Base-by-base conservation (phyloP, 2,113 vertebrate genomes). In the Thunnus maccoyii region DNA sequence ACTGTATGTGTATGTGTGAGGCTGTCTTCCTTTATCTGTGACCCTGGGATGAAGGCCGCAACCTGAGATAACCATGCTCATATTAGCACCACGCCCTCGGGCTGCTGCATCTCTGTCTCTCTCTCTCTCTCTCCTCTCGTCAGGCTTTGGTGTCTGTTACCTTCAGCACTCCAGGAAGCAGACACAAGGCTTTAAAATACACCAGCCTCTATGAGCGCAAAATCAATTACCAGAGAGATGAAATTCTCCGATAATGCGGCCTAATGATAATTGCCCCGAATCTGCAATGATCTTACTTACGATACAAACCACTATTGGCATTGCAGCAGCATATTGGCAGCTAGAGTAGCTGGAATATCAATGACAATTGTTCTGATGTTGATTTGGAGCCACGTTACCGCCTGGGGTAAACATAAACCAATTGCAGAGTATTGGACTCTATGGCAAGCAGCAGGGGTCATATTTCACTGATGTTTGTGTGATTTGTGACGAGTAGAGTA, bases 161-260 rank as follows among this genome's bases (percentile, higher is more conserved):
- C 76, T 74, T 80, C 85, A 80, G 81, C 89, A 63, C 83, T 90
- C 78, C 87, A 91, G 87, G 91, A 92, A 92, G 85, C 80, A 88
- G 86, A 86, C 76, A 20, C 79, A 17, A 8, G n/a, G 58, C 86
- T 76, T 75, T 61, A 77, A 85, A 86, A 83, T 56, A 80, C 74
- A 64, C 74, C 75, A 48, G 73, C 69, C 70, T 84, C 68, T 32
- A 55, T 20, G 44, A 85, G 77, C 55, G 50, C 85, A 82, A 88
- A 88, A 94, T 93, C 93, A 94, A 93, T 94, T 90, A 86, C 73
- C 63, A 70, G 83, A 81, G 78, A 78, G 89, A 93, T 92, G 78
- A 90, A 89, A 91, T 91, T 93, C 90, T 91, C 88, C 66, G 69
- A 93, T 93, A 93, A 90, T 69, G 58, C 63, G 69, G 58, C 64